These are phyloP conservation scores for Diadegma fenestrale DNA, from an alignment of 2,888 invertebrate genomes.

Conservation along the genomic window DNA sequence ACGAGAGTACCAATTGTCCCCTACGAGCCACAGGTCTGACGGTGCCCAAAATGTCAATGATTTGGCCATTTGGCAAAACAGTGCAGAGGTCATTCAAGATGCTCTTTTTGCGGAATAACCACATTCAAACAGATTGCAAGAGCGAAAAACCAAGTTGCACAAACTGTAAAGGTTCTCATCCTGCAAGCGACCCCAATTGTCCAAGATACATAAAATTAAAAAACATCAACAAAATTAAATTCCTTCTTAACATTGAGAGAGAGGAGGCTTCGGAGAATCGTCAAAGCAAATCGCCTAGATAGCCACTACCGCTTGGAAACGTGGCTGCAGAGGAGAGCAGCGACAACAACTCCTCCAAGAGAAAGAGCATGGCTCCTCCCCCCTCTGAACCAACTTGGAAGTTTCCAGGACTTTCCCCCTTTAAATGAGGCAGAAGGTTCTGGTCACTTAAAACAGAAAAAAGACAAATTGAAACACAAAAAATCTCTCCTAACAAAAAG, in stretches of 20 bases:
- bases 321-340: background rate
- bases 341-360: background rate
- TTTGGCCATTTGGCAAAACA: constrained; percentile 19
- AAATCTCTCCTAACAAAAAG: background rate
- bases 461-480: background rate
- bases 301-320: background rate
- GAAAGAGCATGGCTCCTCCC: background rate
- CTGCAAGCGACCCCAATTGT: background rate
- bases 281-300: background rate
- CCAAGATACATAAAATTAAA: background rate
- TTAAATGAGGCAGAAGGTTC: background rate
- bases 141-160: background rate
- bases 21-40: constrained; percentile 7
- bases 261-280: background rate
- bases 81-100: constrained; percentile 24
- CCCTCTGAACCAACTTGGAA: background rate
- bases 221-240: background rate
- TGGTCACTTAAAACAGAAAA: background rate
- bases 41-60: constrained; percentile 42
- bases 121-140: background rate
- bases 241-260: background rate
- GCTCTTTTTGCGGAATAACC: background rate
- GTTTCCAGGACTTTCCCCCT: background rate
- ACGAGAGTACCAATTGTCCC: constrained; percentile 1
- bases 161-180: background rate